Conservation (phyloP, 2,888 invertebrate genomes). For the Cryptocephalus primarius region DNA sequence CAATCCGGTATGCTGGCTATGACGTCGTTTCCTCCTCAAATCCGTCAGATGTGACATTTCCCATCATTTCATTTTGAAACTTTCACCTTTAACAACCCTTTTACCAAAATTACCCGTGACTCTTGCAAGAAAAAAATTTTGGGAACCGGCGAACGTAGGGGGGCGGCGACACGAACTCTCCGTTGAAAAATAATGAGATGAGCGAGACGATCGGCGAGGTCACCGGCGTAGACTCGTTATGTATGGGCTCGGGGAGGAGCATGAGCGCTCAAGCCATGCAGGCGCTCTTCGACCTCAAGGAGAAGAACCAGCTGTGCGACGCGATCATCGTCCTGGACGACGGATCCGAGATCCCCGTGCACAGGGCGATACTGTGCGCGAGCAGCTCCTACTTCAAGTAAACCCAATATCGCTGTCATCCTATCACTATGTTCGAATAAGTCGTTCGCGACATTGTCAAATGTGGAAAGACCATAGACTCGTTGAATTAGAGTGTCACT, state of each 20-base stretch:
- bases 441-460: too few relatives aligned
- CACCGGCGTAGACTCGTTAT: slow-evolving; percentile 24
- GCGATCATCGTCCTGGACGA: slow-evolving; percentile 74
- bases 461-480: too few relatives aligned
- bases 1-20: too few relatives aligned
- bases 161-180: too few relatives aligned
- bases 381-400: slow-evolving; percentile 83
- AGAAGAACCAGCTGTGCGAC: slow-evolving; percentile 77
- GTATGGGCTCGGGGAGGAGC: slow-evolving; percentile 45
- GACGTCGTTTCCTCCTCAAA: too few relatives aligned
- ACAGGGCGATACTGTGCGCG: slow-evolving; percentile 75
- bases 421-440: too few relatives aligned
- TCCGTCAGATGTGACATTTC: background rate
- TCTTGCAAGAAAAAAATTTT: too few relatives aligned
- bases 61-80: slow-evolving; percentile 3
- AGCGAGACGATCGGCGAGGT: slow-evolving; percentile 22
- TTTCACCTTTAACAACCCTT: background rate
- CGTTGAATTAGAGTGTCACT: too few relatives aligned
- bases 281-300: slow-evolving; percentile 71
- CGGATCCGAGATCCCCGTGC: slow-evolving; percentile 71
- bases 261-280: slow-evolving; percentile 79
- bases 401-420: too few relatives aligned
- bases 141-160: too few relatives aligned
- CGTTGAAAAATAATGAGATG: slow-evolving; percentile 24
- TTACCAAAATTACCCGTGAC: slow-evolving; percentile 1